Conservation (phyloP, 2,888 invertebrate species). For the Tenthredo amoena region DNA sequence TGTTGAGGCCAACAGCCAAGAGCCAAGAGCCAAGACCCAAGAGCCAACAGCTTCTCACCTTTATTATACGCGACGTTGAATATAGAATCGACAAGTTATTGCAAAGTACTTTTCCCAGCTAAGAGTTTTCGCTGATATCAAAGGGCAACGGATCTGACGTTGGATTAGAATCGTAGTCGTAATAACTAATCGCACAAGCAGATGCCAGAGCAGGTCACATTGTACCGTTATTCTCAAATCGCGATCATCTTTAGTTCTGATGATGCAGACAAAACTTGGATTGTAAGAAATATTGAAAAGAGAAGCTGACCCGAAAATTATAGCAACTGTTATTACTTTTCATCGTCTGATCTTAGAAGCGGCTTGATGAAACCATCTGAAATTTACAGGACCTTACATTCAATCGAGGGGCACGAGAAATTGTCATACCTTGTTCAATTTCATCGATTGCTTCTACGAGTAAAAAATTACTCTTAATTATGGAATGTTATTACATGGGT, state of each 20-base stretch:
- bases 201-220: not conserved
- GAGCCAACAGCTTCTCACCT: conserved; percentile 47
- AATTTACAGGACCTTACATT: too few relatives aligned
- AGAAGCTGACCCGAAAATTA: too few relatives aligned
- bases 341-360: too few relatives aligned
- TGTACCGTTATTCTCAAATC: not conserved
- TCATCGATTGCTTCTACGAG: too few relatives aligned
- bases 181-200: not conserved
- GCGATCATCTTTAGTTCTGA: not conserved
- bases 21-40: conserved; percentile 29
- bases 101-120: conserved; percentile 18
- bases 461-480: too few relatives aligned
- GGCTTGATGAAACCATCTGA: too few relatives aligned
- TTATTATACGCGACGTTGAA: conserved; percentile 37
- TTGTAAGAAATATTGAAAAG: not conserved
- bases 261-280: not conserved
- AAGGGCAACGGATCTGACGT: not conserved
- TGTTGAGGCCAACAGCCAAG: conserved; percentile 34
- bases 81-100: conserved; percentile 48
- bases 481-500: too few relatives aligned
- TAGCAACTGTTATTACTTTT: too few relatives aligned
- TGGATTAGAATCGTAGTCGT: not conserved
- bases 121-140: not conserved
- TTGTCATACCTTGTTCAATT: too few relatives aligned
- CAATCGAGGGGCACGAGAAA: too few relatives aligned